Conservation (phyloP, 30 jellyfish, hydroid and myxozoan genomes). For the Rhopilema esculentum region DNA sequence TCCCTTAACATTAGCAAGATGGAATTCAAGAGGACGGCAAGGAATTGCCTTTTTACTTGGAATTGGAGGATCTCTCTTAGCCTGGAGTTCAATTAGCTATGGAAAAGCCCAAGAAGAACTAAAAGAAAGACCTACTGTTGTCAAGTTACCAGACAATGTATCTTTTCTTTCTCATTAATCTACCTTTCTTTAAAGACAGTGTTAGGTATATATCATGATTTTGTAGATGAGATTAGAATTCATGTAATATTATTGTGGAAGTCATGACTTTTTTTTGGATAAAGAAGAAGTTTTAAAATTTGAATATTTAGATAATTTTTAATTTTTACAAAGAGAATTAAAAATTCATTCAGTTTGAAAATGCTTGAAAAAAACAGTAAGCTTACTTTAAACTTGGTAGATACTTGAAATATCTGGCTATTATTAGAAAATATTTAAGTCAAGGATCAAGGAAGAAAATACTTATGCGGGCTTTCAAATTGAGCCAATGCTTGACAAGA, state of each 20-base stretch:
- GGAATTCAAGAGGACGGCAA: neutral
- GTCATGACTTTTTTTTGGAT: neutral
- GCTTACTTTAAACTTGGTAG: neutral
- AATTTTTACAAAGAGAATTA: neutral
- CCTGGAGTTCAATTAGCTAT: constrained; percentile 2
- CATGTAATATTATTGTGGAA: neutral
- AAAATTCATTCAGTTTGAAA: too few species aligned
- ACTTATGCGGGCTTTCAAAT: too few species aligned
- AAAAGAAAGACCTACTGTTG: too few species aligned
- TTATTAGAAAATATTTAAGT: too few species aligned
- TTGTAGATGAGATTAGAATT: neutral
- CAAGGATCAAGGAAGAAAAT: too few species aligned
- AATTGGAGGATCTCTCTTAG: constrained; percentile 4
- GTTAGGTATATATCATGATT: neutral
- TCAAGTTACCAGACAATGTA: neutral
- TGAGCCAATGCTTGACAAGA: too few species aligned
- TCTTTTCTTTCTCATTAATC: neutral
- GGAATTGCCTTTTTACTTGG: constrained; percentile 23
- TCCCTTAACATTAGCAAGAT: neutral
- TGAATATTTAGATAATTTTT: too few species aligned
- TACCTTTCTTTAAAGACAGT: neutral
- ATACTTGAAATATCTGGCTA: too few species aligned
- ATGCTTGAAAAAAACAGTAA: neutral
- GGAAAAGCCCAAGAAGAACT: neutral
- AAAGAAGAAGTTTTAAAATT: neutral